These are phyloP conservation scores for Chaenogobius annularis DNA, from an alignment of 2,113 vertebrate genomes.

Conservation along the genomic window DNA sequence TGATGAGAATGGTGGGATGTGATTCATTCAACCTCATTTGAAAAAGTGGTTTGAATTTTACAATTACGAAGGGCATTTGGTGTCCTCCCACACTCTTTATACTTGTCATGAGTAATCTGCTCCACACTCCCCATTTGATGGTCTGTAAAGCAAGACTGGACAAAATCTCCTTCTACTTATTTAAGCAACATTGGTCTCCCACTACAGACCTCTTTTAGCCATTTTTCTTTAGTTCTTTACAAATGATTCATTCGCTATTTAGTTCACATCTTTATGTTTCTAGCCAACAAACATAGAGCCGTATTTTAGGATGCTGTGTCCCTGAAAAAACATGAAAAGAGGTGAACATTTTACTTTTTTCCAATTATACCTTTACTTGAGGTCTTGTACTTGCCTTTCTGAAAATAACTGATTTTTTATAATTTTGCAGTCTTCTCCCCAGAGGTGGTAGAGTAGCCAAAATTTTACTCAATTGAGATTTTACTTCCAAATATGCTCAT, in stretches of 20 bases:
- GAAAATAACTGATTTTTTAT: background rate
- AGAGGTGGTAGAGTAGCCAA: too few species aligned
- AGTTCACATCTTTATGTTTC: background rate
- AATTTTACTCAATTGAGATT: too few species aligned
- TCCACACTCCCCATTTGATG: slow-evolving; percentile 27
- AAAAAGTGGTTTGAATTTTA: background rate
- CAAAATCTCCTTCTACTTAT: background rate
- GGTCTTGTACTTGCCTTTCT: background rate
- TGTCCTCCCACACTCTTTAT: slow-evolving; percentile 12
- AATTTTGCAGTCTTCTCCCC: background rate
- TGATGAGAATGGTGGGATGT: background rate
- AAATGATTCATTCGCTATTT: slow-evolving; percentile 23
- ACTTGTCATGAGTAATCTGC: slow-evolving; percentile 20
- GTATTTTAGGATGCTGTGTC: background rate
- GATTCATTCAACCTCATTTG: background rate
- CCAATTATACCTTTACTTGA: too few species aligned
- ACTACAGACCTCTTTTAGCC: slow-evolving; percentile 45
- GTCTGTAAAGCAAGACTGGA: slow-evolving; percentile 42
- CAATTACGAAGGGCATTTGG: background rate
- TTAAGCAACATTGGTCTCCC: slow-evolving; percentile 48
- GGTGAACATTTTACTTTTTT: too few species aligned
- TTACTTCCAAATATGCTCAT: too few species aligned
- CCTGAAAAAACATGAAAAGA: too few species aligned
- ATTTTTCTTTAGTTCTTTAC: slow-evolving; percentile 34
- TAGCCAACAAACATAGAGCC: background rate